Evolutionary conservation across 2,888 invertebrate genomes (phyloP).

Genomic region (Torymus tubicola): DNA sequence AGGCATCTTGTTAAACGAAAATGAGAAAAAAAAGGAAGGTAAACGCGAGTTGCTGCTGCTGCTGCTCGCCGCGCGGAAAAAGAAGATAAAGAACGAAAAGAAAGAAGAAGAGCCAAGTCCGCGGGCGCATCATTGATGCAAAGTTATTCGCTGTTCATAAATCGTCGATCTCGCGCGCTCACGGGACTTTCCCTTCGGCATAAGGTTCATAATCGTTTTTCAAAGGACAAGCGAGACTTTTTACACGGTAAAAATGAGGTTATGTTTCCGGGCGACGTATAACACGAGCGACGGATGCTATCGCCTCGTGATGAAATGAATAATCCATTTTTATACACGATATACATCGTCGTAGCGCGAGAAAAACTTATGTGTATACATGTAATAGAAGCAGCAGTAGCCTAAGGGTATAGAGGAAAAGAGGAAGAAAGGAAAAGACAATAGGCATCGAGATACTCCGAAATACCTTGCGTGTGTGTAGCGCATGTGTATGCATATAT

Average conservation of each 20-base stretch:
- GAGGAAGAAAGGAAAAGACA: constrained; percentile 4
- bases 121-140: constrained; percentile 29
- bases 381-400: not conserved
- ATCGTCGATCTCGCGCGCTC: constrained; percentile 17
- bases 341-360: constrained; percentile 33
- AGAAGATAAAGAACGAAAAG: constrained; percentile 14
- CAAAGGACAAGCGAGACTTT: constrained; percentile 42
- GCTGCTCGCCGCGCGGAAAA: not conserved
- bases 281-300: constrained; percentile 21
- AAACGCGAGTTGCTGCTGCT: not conserved
- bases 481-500: constrained; percentile 52
- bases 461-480: constrained; percentile 8
- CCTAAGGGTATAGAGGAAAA: not conserved
- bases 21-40: not conserved
- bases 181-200: constrained; percentile 34
- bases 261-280: constrained; percentile 36
- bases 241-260: constrained; percentile 43
- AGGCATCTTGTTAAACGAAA: constrained; percentile 32
- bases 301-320: constrained; percentile 63
- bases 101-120: not conserved
- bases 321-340: constrained; percentile 67
- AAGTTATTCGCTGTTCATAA: constrained; percentile 52
- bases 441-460: constrained; percentile 17
- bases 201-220: constrained; percentile 47
- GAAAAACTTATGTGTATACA: constrained; percentile 12